Evolutionary conservation across 2,888 invertebrate genomes (phyloP), one percentile per base, ranked within the genome.

Genomic region (Dione juno): DNA sequence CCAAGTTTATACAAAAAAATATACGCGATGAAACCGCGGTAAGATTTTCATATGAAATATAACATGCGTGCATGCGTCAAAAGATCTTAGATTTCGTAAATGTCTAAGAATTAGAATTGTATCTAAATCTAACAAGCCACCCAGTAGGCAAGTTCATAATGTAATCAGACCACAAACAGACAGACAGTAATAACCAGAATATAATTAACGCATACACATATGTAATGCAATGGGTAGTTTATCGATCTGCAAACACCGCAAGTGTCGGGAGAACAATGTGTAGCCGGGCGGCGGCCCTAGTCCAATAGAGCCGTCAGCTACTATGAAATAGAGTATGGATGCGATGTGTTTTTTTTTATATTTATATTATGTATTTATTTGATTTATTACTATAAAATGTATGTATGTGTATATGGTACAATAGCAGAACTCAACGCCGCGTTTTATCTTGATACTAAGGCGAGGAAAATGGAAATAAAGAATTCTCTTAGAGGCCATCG

Each of bases 161-260:
- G 37, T 43, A 28, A 59, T 43, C 28, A 59, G 43, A 61, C 43
- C 43, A 21, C 59, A 28, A 28, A 61, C 45, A n/a, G 61, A 37
- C 64, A 37, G 64, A 64, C 35, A 50, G 64, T 37, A 40, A 50
- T 50, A 64, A 64, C 37, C 16, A 37, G 14, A 19, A 19, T 50
- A 48, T 37, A 40, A 48, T 48, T 48, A 48, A 64, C 37, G 14
- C 19, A 10, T 50, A 64, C 64, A n/a, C 10, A 14, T n/a, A 59
- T 61, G 61, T 45, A 58, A 41, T 16, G 48, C 58, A 52, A 57
- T 41, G 43, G 52, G 37, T 40, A 58, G 59, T 28, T 37, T 65
- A 65, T 68, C 61, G 68, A 68, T 63, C 45, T 43, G 53, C 53
- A 63, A 63, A 68, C 68, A 68, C 68, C 45, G 19, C 68, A 63